A percentile compares a stretch with the other conserved stretches of the same genome.
Conservation (phyloP, 2,888 invertebrate species). For the Nemapogon koenigi region DNA sequence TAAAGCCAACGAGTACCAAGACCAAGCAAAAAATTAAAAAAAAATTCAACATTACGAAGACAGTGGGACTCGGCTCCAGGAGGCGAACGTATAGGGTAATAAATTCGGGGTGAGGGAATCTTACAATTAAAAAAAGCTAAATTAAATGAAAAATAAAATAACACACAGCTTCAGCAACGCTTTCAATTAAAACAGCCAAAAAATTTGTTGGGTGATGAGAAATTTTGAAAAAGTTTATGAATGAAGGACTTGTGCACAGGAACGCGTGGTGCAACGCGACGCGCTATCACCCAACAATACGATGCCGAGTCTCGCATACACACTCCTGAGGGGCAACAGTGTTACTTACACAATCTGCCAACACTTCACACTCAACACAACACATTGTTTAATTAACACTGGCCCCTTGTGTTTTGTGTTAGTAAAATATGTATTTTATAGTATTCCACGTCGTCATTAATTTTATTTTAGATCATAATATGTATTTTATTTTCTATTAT, state of each 20-base stretch:
- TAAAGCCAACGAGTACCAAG: conserved; percentile 59
- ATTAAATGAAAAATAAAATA: conserved; percentile 29
- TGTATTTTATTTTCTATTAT: no score
- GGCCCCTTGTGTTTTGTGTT: no score
- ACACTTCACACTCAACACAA: no score
- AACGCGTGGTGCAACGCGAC: conserved; percentile 33
- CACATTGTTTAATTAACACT: no score
- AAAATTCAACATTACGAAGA: conserved; percentile 59
- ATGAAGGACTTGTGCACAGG: conserved; percentile 17
- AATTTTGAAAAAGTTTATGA: conserved; percentile 21
- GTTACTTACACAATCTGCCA: no score
- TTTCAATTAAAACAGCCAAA: conserved; percentile 41
- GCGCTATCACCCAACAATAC: conserved; percentile 55
- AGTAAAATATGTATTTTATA: no score
- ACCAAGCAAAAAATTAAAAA: conserved; percentile 53
- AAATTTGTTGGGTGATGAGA: conserved; percentile 50
- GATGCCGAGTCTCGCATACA: conserved; percentile 46
- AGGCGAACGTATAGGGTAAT: conserved; percentile 52
- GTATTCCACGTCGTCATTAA: no score
- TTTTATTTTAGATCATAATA: no score
- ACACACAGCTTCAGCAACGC: conserved; percentile 57
- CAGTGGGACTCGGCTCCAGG: conserved; percentile 58
- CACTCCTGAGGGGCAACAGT: no score
- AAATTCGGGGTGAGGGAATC: background rate
- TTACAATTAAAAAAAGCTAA: conserved; percentile 29